A percentile compares a stretch with the other conserved stretches of the same genome.
phyloP scores from a whole-genome alignment of 2,797 vertebrate genomes.

The Rousettus madagascariensis region DNA sequence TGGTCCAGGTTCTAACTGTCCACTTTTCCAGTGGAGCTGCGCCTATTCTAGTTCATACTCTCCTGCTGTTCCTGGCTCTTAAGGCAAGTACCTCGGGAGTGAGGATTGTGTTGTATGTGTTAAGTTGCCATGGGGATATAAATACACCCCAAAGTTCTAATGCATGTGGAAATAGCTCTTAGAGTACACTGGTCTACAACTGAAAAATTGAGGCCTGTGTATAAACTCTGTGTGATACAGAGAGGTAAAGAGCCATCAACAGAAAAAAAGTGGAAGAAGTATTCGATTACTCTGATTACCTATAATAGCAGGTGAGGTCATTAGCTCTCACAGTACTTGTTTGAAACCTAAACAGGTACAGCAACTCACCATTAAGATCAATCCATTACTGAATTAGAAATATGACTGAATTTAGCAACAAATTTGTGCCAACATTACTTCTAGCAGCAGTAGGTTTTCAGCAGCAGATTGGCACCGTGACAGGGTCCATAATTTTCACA shows the following conservation, averaged over 20 bases:
- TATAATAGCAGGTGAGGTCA: not conserved
- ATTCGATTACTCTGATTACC: not conserved
- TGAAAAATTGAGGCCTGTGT: not conserved
- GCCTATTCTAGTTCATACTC: not conserved
- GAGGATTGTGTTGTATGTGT: not conserved
- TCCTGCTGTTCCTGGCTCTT: not conserved
- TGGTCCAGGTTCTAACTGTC: not conserved
- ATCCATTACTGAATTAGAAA: constrained; percentile 79
- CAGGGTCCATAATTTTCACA: constrained; percentile 84
- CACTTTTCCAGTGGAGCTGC: not conserved
- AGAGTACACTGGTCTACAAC: not conserved
- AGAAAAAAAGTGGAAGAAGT: not conserved
- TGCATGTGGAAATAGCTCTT: not conserved
- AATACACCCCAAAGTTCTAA: not conserved
- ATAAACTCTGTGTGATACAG: not conserved
- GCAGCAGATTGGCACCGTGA: constrained; percentile 81
- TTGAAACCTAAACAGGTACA: constrained; percentile 74
- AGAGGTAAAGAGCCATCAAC: not conserved
- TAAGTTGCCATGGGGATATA: not conserved
- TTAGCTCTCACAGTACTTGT: constrained; percentile 18
- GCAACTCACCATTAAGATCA: constrained; percentile 65
- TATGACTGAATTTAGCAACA: constrained; percentile 73
- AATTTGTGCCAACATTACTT: constrained; percentile 79
- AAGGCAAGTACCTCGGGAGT: not conserved
- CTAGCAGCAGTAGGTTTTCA: constrained; percentile 81